Conservation (phyloP, 2,113 vertebrate species). For the Nyctereutes procyonoides region DNA sequence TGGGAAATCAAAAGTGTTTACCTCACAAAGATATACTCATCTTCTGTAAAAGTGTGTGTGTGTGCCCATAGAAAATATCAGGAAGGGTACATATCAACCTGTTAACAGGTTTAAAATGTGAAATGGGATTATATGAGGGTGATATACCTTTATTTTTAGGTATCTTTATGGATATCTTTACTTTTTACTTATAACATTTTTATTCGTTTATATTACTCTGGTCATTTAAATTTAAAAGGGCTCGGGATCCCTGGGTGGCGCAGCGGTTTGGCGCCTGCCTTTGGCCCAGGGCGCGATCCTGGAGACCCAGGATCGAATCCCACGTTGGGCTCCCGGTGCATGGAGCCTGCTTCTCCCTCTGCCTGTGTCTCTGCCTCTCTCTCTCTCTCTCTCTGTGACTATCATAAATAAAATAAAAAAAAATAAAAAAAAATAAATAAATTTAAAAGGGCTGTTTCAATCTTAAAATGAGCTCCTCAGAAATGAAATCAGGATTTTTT, state of each 20-base stretch:
- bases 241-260: too few species aligned
- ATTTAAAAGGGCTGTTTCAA: neutral
- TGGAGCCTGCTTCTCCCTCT: too few species aligned
- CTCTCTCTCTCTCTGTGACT: too few species aligned
- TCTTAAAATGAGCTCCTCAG: neutral
- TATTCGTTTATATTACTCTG: conserved; percentile 36
- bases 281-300: too few species aligned
- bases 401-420: too few species aligned
- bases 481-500: neutral
- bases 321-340: too few species aligned
- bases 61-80: neutral
- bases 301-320: too few species aligned
- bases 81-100: neutral
- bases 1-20: neutral
- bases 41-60: neutral
- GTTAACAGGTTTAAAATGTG: neutral
- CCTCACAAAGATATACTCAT: neutral
- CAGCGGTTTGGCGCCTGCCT: too few species aligned
- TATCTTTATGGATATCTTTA: neutral
- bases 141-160: conserved; percentile 24
- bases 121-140: neutral
- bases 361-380: too few species aligned
- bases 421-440: too few species aligned
- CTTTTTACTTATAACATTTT: conserved; percentile 8
- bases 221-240: conserved; percentile 18